Conservation (phyloP, 2,797 vertebrate genomes). For the Tiaroga cobitis region DNA sequence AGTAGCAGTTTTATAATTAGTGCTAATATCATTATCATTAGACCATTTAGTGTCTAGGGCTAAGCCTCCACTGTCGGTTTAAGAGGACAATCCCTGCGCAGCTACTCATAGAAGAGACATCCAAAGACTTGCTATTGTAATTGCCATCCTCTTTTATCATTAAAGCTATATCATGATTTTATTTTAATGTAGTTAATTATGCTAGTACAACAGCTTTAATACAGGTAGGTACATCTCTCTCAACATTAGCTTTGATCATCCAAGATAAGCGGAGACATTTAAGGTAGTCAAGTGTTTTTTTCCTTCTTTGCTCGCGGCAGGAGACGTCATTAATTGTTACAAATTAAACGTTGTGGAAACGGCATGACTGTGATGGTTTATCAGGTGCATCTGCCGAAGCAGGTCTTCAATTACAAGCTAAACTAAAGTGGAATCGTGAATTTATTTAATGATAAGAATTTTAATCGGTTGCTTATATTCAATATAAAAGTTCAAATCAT, state of each 20-base stretch:
- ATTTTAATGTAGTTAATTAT: slow-evolving; percentile 17
- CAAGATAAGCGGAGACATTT: slow-evolving; percentile 18
- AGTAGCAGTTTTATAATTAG: slow-evolving; percentile 33
- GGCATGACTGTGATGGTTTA: not conserved
- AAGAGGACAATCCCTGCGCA: slow-evolving; percentile 30
- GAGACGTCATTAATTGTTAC: not conserved
- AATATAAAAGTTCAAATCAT: not conserved
- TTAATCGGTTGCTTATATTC: not conserved
- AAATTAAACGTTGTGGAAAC: not conserved
- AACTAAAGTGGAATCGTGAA: not conserved
- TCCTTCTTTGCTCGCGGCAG: not conserved
- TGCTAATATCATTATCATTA: slow-evolving; percentile 47
- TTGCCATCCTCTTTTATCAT: slow-evolving; percentile 8
- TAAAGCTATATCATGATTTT: slow-evolving; percentile 10
- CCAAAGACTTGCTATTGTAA: slow-evolving; percentile 7
- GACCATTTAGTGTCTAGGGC: slow-evolving; percentile 27
- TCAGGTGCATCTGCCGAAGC: not conserved
- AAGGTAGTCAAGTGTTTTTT: not conserved
- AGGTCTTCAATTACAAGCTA: not conserved
- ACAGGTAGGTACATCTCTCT: slow-evolving; percentile 1
- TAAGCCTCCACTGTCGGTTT: slow-evolving; percentile 24
- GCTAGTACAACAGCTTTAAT: slow-evolving; percentile 14
- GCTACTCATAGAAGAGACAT: slow-evolving; percentile 14
- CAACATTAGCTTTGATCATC: slow-evolving; percentile 32
- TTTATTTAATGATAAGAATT: not conserved